phyloP scores from a whole-genome alignment of 2,888 invertebrate species.

The Caenorhabditis zanzibari region DNA sequence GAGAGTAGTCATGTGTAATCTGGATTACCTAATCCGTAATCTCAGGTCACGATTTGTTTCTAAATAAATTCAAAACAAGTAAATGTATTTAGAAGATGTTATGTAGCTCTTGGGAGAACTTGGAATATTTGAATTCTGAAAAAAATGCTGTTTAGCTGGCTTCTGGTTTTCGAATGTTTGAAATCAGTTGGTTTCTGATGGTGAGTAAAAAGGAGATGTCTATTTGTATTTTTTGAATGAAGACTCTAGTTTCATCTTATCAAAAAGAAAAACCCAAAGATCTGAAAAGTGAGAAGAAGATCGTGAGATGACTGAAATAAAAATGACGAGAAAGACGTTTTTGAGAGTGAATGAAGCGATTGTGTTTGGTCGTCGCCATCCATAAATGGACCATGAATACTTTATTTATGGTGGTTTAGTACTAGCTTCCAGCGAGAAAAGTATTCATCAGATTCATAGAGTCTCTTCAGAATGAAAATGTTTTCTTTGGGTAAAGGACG shows the following conservation, averaged over 20 bases:
- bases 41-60: not conserved
- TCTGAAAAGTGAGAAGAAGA: not conserved
- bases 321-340: not conserved
- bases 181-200: no score
- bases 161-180: no score
- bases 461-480: not conserved
- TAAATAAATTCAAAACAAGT: no score
- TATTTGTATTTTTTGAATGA: no score
- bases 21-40: constrained; percentile 1
- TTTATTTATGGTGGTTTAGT: constrained; percentile 37
- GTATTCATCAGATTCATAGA: constrained; percentile 21
- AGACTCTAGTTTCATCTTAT: no score
- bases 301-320: not conserved
- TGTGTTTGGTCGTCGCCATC: constrained; percentile 42
- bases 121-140: no score
- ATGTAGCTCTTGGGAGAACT: no score
- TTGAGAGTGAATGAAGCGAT: constrained; percentile 15
- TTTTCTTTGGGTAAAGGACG: not conserved
- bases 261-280: not conserved
- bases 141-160: no score
- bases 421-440: constrained; percentile 2
- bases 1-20: not conserved
- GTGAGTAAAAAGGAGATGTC: no score
- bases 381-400: constrained; percentile 61
- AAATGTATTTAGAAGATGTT: no score